Evolutionary conservation across 2,797 vertebrate species (phyloP), one percentile per base, ranked within the genome.

Genomic region (Caiman crocodilus): DNA sequence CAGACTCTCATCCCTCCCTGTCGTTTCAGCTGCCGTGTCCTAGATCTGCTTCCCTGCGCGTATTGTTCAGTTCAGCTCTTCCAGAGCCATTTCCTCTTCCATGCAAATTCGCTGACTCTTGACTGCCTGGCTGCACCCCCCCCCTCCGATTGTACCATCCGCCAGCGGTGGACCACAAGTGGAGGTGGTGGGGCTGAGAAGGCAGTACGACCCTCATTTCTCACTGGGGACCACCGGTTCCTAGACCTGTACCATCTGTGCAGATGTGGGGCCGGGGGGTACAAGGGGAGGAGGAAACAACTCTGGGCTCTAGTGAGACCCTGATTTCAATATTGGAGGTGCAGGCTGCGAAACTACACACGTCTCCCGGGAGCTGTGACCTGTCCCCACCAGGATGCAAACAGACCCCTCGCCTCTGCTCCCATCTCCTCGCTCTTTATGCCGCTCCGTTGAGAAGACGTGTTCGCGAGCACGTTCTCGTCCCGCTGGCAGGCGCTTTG

Each of bases 371-470:
- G 64, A 28, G 5, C 0, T 2, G 21, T 50, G 30, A 61, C 26
- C 25, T 0, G 0, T 18, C 56, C 23, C n/a, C 23, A 17, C 1
- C 1, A 3, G n/a, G 74, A 6, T 60, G 25, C 59, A 0, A 42
- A 71, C 14, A 1, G 42, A 21, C 59, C 23, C 75, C 61, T 63
- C 26, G 23, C 28, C 20, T 75, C 17, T 26, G 17, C 32, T 42
- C 10, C 0, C 1, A 18, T 28, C 10, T 1, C 63, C 4, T 76
- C 69, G 76, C 23, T 63, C 7, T 8, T 42, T 55, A 20, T 63
- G 32, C 74, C 1, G n/a, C 80, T 77, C 63, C 28, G 1, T 84
- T 77, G 63, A 35, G 15, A 78, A 85, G 55, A 61, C 76, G 7
- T 58, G 42, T 28, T 87, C 5, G 20, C 65, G 32, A 42, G 28